Conservation (phyloP, 2,797 vertebrate genomes). For the Balearica regulorum region DNA sequence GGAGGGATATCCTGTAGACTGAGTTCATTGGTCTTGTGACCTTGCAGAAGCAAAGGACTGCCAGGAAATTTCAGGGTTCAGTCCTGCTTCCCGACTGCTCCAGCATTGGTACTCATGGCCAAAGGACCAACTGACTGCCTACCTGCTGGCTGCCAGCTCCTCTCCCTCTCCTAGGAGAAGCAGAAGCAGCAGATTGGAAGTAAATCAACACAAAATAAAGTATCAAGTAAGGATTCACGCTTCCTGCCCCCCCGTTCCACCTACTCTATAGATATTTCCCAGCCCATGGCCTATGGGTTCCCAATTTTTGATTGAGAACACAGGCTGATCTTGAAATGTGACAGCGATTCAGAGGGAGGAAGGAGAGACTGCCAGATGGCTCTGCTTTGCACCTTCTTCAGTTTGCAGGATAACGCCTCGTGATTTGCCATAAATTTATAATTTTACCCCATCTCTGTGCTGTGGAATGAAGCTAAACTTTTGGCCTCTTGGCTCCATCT, state of each 20-base stretch:
- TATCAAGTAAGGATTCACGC: not conserved
- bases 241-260: not conserved
- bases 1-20: not conserved
- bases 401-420: not conserved
- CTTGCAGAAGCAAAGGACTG: not conserved
- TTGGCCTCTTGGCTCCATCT: not conserved
- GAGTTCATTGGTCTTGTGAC: not conserved
- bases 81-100: not conserved
- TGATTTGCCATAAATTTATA: constrained; percentile 21
- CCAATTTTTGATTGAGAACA: constrained; percentile 23
- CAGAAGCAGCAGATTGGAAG: not conserved
- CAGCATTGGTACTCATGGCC: not conserved
- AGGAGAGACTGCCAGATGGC: constrained; percentile 53
- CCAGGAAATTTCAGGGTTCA: not conserved
- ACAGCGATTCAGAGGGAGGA: constrained; percentile 16
- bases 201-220: constrained; percentile 6
- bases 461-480: not conserved
- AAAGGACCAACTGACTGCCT: not conserved
- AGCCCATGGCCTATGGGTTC: constrained; percentile 2
- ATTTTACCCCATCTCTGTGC: not conserved
- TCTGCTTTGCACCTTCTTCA: constrained; percentile 45
- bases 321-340: constrained; percentile 32
- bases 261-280: constrained; percentile 14
- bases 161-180: not conserved
- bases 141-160: not conserved